Evolutionary conservation across 1,140 invertebrate genomes (phyloP).

Genomic region (Calephelis virginiensis): DNA sequence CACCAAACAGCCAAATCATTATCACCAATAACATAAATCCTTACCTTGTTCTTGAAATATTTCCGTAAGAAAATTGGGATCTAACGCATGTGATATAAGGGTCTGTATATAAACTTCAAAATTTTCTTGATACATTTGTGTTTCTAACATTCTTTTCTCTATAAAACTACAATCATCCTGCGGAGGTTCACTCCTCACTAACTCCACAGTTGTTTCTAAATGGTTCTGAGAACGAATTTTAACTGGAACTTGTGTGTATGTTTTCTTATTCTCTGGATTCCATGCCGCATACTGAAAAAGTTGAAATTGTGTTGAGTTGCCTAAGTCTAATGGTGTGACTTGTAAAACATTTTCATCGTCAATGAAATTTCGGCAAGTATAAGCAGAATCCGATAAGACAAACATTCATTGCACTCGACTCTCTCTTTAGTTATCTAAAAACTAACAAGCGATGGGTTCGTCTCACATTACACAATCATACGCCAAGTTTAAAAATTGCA

Average conservation of each 20-base stretch:
- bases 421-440: too few species aligned
- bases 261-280: constrained; percentile 87
- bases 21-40: neutral
- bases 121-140: constrained; percentile 88
- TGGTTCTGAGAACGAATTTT: constrained; percentile 85
- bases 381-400: too few species aligned
- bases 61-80: constrained; percentile 92
- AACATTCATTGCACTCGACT: too few species aligned
- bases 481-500: too few species aligned
- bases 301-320: too few species aligned
- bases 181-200: constrained; percentile 85
- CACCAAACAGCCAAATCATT: too few species aligned
- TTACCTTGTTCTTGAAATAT: constrained; percentile 94
- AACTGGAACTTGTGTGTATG: constrained; percentile 87
- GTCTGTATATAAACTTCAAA: constrained; percentile 95
- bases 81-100: constrained; percentile 92
- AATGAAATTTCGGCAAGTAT: too few species aligned
- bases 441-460: too few species aligned
- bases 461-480: too few species aligned
- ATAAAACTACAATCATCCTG: constrained; percentile 85
- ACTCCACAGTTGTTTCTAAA: constrained; percentile 89
- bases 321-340: too few species aligned
- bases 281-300: constrained; percentile 86
- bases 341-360: too few species aligned
- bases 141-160: constrained; percentile 86